A percentile compares a stretch with the other conserved stretches of the same genome.
Evolutionary conservation across 1,140 invertebrate species (phyloP).

Genomic region (Cydia fagiglandana): DNA sequence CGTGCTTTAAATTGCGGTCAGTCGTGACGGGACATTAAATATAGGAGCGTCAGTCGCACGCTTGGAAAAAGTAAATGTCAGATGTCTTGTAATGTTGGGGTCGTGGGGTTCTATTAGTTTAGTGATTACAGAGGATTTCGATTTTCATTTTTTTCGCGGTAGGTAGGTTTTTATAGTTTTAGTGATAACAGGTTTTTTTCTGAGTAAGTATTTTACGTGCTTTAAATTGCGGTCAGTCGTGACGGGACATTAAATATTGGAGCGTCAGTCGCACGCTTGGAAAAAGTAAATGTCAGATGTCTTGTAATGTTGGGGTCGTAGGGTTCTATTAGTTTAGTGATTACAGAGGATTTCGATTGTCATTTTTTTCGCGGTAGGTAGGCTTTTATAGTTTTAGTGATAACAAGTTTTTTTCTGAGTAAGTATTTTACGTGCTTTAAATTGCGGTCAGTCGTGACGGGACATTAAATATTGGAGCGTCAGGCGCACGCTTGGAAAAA

Average conservation of each 20-base stretch:
- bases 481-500: not conserved
- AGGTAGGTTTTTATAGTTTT: too few relatives aligned
- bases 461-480: conserved; percentile 18
- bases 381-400: too few relatives aligned
- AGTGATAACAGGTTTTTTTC: too few relatives aligned
- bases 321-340: too few relatives aligned
- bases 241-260: conserved; percentile 19
- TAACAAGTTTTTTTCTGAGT: too few relatives aligned
- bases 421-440: too few relatives aligned
- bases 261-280: not conserved
- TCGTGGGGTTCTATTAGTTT: too few relatives aligned
- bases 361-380: too few relatives aligned
- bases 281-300: not conserved
- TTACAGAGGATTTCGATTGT: too few relatives aligned
- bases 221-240: conserved; percentile 5
- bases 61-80: not conserved
- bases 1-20: conserved; percentile 9
- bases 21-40: conserved; percentile 8
- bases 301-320: not conserved
- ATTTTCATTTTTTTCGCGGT: too few relatives aligned
- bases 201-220: too few relatives aligned
- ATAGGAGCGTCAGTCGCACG: not conserved
- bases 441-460: not conserved
- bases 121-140: too few relatives aligned
- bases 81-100: not conserved